phyloP scores from a whole-genome alignment of 53 echinoderm and acorn worm species.

The Paelopatides confundens region DNA sequence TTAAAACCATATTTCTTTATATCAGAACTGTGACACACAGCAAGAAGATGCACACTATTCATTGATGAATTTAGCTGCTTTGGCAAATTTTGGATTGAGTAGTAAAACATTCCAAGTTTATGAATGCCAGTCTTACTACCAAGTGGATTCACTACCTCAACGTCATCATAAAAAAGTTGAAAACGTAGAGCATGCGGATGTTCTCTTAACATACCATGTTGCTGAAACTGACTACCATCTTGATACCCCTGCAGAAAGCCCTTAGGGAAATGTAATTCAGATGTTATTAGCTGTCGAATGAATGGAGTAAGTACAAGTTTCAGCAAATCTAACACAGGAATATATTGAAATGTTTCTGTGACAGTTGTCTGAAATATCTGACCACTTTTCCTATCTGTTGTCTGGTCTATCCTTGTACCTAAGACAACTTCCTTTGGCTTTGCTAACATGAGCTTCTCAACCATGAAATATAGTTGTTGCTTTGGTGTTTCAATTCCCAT shows the following conservation, averaged over 20 bases:
- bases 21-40: constrained; percentile 40
- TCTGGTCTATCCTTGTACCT: constrained; percentile 64
- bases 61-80: constrained; percentile 43
- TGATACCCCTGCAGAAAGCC: constrained; percentile 33
- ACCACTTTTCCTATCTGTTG: constrained; percentile 55
- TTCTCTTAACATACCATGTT: constrained; percentile 58
- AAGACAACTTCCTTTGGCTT: constrained; percentile 37
- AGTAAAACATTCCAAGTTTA: constrained; percentile 66
- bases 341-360: constrained; percentile 72
- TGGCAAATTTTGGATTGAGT: constrained; percentile 65
- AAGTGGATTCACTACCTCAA: constrained; percentile 63
- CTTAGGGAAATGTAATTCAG: constrained; percentile 16
- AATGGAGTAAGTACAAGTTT: constrained; percentile 47
- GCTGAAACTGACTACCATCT: constrained; percentile 60
- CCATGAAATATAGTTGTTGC: constrained; percentile 65
- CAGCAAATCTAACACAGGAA: constrained; percentile 60
- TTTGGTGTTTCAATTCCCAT: constrained; percentile 58
- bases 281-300: not conserved
- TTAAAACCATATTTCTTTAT: constrained; percentile 69
- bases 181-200: constrained; percentile 54
- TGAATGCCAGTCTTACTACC: constrained; percentile 60
- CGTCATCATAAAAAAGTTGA: constrained; percentile 71
- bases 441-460: constrained; percentile 54
- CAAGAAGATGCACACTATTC: constrained; percentile 59
- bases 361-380: constrained; percentile 49